phyloP scores from a whole-genome alignment of 2,888 invertebrate species.

The Euzetes globulus region DNA sequence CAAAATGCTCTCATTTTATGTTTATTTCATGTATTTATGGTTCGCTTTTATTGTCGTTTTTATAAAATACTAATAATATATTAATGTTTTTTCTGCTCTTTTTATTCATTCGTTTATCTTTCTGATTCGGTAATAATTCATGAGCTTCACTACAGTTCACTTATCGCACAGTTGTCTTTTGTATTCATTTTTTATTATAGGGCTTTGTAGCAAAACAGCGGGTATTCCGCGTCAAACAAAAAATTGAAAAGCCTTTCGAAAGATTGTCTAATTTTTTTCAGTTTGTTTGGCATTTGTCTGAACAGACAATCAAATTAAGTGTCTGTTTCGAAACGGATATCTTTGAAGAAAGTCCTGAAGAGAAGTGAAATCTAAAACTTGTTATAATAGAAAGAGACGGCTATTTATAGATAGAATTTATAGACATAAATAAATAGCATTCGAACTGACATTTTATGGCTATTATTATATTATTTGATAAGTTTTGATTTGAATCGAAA shows the following conservation, averaged over 20 bases:
- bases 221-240: neutral
- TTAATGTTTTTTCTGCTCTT: neutral
- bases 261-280: neutral
- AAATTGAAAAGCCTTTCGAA: neutral
- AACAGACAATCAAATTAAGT: neutral
- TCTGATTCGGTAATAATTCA: neutral
- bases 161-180: neutral
- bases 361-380: neutral
- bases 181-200: neutral
- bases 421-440: no score
- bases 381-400: no score
- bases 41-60: no score
- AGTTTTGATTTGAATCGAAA: neutral
- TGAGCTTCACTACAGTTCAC: neutral
- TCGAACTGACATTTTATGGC: no score
- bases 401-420: no score
- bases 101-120: neutral
- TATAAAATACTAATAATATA: neutral
- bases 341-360: neutral
- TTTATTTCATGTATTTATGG: no score
- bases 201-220: neutral
- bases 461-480: no score
- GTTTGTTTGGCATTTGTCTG: constrained; percentile 3
- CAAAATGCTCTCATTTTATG: neutral
- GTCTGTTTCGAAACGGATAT: neutral